Evolutionary conservation across 1,140 invertebrate genomes (phyloP).

Genomic region (Elymnias hypermnestra): DNA sequence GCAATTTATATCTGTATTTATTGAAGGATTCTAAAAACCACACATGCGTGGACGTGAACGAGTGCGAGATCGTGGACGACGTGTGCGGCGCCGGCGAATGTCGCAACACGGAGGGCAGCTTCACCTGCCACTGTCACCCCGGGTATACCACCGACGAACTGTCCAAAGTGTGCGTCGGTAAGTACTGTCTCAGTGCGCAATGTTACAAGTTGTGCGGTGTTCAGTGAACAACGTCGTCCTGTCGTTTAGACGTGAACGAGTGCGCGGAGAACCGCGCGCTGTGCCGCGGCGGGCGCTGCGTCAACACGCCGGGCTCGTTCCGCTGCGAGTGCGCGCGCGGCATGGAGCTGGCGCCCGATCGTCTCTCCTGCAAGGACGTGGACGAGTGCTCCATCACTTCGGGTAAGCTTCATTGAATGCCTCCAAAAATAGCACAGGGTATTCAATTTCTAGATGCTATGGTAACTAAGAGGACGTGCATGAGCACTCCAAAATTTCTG

Average conservation of each 20-base stretch:
- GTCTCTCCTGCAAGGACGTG: conserved; percentile 86
- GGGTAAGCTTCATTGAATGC: conserved; percentile 30
- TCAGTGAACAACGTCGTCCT: too few species aligned
- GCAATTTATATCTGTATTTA: not conserved
- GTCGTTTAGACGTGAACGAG: conserved; percentile 76
- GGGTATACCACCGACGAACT: conserved; percentile 86
- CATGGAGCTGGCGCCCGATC: conserved; percentile 81
- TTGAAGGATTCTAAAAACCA: conserved; percentile 62
- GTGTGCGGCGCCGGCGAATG: conserved; percentile 91
- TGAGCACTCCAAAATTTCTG: too few species aligned
- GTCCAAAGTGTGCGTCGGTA: conserved; percentile 91
- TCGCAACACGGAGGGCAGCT: conserved; percentile 88
- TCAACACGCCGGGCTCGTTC: conserved; percentile 89
- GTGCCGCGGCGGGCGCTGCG: conserved; percentile 81
- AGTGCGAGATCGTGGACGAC: conserved; percentile 89
- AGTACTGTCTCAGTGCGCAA: too few species aligned
- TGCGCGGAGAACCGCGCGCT: conserved; percentile 80
- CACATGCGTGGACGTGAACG: conserved; percentile 86
- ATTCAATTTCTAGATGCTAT: too few species aligned
- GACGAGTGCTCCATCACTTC: conserved; percentile 91
- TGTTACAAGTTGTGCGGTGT: too few species aligned
- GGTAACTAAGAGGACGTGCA: too few species aligned
- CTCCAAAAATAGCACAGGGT: too few species aligned
- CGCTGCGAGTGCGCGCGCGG: conserved; percentile 89
- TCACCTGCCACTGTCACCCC: conserved; percentile 86